A percentile compares a stretch with the other conserved stretches of the same genome.
These are phyloP conservation scores for Oreochromis niloticus DNA, from an alignment of 2,113 vertebrate species.

Conservation along the genomic window DNA sequence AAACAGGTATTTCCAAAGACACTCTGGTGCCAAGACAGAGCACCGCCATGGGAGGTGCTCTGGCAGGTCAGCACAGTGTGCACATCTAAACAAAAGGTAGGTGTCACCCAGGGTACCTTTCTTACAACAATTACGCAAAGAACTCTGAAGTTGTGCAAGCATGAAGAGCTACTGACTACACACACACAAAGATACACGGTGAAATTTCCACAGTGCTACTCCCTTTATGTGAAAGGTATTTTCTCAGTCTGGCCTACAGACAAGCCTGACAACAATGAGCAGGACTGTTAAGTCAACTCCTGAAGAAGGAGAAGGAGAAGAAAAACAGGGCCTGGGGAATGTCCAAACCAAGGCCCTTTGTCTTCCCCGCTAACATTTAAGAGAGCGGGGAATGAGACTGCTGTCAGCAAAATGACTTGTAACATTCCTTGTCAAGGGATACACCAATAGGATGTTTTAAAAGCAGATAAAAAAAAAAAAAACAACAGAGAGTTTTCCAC, in stretches of 20 bases:
- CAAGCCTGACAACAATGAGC: conserved; percentile 66
- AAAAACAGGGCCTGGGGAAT: conserved; percentile 55
- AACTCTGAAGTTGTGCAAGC: conserved; percentile 15
- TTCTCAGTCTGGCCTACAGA: conserved; percentile 59
- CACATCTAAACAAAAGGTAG: conserved; percentile 44
- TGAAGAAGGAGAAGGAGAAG: conserved; percentile 50
- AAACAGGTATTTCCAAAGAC: conserved; percentile 68
- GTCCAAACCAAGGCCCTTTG: conserved; percentile 58
- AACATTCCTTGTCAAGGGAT: conserved; percentile 57
- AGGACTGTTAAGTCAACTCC: conserved; percentile 62
- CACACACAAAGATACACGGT: neutral
- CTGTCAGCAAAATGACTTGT: conserved; percentile 69
- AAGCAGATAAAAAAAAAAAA: neutral
- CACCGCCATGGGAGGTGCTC: conserved; percentile 39
- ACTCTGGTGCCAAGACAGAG: conserved; percentile 54
- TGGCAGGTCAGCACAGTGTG: conserved; percentile 48
- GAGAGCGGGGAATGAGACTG: conserved; percentile 52
- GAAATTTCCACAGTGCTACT: conserved; percentile 22
- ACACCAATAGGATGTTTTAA: conserved; percentile 37
- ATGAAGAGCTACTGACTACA: conserved; percentile 17
- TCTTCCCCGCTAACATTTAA: conserved; percentile 50
- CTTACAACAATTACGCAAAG: conserved; percentile 35
- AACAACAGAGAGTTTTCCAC: conserved; percentile 17
- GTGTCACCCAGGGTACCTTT: conserved; percentile 38
- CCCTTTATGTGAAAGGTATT: conserved; percentile 63